Percentiles rank a stretch among this genome's conserved stretches.
Evolutionary conservation across 2,113 vertebrate species (phyloP).

Genomic region (Neolamprologus modestus): DNA sequence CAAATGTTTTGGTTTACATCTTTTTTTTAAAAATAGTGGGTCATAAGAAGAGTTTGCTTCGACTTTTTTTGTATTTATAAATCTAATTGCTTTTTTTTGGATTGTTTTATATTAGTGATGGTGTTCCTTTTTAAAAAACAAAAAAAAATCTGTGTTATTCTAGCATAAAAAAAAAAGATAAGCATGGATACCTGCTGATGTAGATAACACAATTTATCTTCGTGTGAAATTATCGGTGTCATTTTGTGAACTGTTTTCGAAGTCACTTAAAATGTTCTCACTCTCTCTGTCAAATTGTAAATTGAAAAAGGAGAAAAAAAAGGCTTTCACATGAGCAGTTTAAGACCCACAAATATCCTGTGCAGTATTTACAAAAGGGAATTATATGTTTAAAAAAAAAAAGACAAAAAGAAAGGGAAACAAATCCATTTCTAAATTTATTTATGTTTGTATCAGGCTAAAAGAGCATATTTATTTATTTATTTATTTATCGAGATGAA

Average conservation of each 20-base stretch:
- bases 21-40: conserved; percentile 3
- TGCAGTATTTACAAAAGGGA: conserved; percentile 30
- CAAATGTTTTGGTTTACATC: conserved; percentile 48
- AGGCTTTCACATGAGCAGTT: conserved; percentile 19
- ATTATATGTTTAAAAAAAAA: conserved; percentile 1
- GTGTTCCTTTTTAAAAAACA: conserved; percentile 31
- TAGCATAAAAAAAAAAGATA: conserved; percentile 48
- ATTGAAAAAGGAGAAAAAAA: conserved; percentile 39
- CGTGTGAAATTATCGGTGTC: conserved; percentile 63
- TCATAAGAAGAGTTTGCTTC: conserved; percentile 44
- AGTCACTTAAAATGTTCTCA: conserved; percentile 39
- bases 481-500: conserved; percentile 25
- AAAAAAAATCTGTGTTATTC: conserved; percentile 47
- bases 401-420: neutral
- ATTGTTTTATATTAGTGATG: conserved; percentile 63
- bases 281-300: conserved; percentile 46
- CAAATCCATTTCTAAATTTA: conserved; percentile 18
- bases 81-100: conserved; percentile 34
- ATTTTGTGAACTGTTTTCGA: conserved; percentile 66
- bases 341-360: conserved; percentile 14
- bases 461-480: neutral
- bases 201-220: conserved; percentile 63
- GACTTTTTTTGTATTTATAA: conserved; percentile 66
- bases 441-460: conserved; percentile 53
- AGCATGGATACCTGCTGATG: conserved; percentile 62